Conservation (phyloP, 2,888 invertebrate species). For the Mythimna lalbum region DNA sequence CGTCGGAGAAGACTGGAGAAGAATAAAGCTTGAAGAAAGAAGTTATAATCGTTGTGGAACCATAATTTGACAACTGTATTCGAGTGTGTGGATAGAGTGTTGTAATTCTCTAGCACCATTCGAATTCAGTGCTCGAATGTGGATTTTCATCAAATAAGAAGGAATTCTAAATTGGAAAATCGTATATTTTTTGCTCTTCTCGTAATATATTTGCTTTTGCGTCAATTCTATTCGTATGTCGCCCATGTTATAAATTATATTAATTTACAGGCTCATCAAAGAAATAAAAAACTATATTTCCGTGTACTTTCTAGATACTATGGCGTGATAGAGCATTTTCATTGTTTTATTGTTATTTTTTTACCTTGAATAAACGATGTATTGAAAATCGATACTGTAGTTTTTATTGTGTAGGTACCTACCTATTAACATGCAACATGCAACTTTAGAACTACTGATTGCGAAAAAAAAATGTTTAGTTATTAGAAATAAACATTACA, state of each 20-base stretch:
- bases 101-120: conserved; percentile 92
- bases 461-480: neutral
- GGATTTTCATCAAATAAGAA: conserved; percentile 71
- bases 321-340: conserved; percentile 34
- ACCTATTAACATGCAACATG: neutral
- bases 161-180: conserved; percentile 1
- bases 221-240: neutral
- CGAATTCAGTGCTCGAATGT: conserved; percentile 92
- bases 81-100: conserved; percentile 92
- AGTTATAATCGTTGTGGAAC: conserved; percentile 52
- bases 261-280: neutral
- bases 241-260: conserved; percentile 2
- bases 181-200: neutral
- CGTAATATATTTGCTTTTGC: conserved; percentile 6
- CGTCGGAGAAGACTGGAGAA: conserved; percentile 29
- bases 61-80: conserved; percentile 92
- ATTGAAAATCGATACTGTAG: conserved; percentile 32
- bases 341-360: conserved; percentile 29
- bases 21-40: conserved; percentile 26
- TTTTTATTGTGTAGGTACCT: conserved; percentile 22
- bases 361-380: conserved; percentile 45
- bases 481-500: neutral
- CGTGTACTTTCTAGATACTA: conserved; percentile 4
- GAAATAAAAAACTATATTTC: neutral
- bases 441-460: neutral